Conservation (phyloP, 2,888 invertebrate genomes). For the Chymomyza fuscimana region DNA sequence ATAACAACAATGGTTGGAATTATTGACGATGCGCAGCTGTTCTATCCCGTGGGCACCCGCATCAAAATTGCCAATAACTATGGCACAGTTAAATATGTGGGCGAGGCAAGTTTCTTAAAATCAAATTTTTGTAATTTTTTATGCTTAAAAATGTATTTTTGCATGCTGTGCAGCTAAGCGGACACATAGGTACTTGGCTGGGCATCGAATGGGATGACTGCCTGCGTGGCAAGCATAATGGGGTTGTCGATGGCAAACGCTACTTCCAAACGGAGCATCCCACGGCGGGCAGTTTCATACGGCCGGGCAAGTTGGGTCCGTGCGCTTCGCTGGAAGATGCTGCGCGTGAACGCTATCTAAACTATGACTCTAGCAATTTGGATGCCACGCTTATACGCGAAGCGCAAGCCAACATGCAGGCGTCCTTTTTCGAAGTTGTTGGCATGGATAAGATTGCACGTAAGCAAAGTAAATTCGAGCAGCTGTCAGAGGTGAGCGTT, state of each 20-base stretch:
- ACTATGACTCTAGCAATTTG: slow-evolving; percentile 79
- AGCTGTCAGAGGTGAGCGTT: slow-evolving; percentile 76
- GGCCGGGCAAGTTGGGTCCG: slow-evolving; percentile 88
- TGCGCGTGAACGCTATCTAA: slow-evolving; percentile 84
- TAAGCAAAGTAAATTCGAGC: slow-evolving; percentile 81
- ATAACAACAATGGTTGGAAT: slow-evolving; percentile 76
- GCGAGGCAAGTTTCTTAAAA: slow-evolving; percentile 80
- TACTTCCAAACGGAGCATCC: slow-evolving; percentile 90
- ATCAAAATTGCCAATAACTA: slow-evolving; percentile 76
- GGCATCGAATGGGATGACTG: slow-evolving; percentile 98
- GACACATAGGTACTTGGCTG: slow-evolving; percentile 89
- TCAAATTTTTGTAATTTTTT: not conserved
- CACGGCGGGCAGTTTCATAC: slow-evolving; percentile 93
- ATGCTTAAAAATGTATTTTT: not conserved
- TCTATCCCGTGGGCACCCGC: slow-evolving; percentile 77
- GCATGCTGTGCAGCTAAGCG: slow-evolving; percentile 81
- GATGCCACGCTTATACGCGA: slow-evolving; percentile 83
- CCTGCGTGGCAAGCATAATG: slow-evolving; percentile 94
- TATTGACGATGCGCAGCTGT: slow-evolving; percentile 77
- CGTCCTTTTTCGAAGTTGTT: slow-evolving; percentile 92
- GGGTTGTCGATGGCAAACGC: slow-evolving; percentile 87
- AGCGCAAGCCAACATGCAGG: slow-evolving; percentile 87
- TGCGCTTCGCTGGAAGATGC: slow-evolving; percentile 88
- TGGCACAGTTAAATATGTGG: slow-evolving; percentile 88
- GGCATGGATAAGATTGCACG: slow-evolving; percentile 91